Base-by-base conservation (phyloP, 2,113 vertebrate genomes). In the Silurus glanis region DNA sequence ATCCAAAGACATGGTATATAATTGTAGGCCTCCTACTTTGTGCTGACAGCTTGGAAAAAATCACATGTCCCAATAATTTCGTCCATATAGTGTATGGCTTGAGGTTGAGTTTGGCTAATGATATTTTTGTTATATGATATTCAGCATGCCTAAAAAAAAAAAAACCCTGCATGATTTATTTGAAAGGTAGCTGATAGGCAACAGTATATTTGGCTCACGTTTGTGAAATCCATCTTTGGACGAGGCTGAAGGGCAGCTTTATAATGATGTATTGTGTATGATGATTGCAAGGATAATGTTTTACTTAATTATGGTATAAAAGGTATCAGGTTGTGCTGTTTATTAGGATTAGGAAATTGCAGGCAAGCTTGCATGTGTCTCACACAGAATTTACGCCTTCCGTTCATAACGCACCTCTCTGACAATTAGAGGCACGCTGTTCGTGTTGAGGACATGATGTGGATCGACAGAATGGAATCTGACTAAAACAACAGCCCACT, bases 401-500 rank as follows among this genome's bases (percentile, higher is more conserved):
- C n/a, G 55, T 56, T 76, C 21, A 16, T 47, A 25, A 9, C 51
- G 58, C 56, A 21, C 16, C 9, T n/a, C 58, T 21, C n/a, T n/a
- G 17, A 85, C 19, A 1, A n/a, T n/a, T 9, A 14, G 7, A 19
- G 6, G 23, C 16, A 9, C 14, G 7, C 17, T 25, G 25, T 83
- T 83, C 90, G 0, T 88, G 86, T 87, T n/a, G 85, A 90, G 87
- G 89, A 25, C 76, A 75, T 91, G 92, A 90, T 87, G 6, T 67
- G 83, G 84, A 9, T 85, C 89, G 91, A 92, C 92, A 89, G 86
- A 86, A 78, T 8, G 10, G 90, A 51, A 83, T 83, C 80, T 86
- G 82, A 82, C 89, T 92, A 76, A 89, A 89, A 90, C 69, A 91
- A 90, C 91, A 91, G 80, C 62, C 75, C 82, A 53, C 83, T 84